phyloP scores from a whole-genome alignment of 1,140 invertebrate species.

The Choristoneura fumiferana region DNA sequence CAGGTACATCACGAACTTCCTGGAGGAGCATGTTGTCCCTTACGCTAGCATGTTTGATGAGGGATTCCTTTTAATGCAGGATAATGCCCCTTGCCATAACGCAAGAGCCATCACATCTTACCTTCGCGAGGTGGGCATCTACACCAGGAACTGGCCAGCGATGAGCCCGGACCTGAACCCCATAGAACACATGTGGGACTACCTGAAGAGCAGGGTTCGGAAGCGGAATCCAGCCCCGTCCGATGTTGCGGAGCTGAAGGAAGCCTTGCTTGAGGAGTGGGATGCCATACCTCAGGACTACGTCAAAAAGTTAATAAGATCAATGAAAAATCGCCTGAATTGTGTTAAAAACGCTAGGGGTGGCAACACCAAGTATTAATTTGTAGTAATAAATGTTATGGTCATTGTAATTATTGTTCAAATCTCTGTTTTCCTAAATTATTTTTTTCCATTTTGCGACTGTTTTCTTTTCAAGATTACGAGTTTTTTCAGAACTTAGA shows the following conservation, averaged over 20 bases:
- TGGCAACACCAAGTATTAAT: no score
- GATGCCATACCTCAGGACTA: background rate
- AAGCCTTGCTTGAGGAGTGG: conserved; percentile 27
- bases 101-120: conserved; percentile 20
- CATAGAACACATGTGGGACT: conserved; percentile 19
- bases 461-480: no score
- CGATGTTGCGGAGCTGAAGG: conserved; percentile 21
- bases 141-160: conserved; percentile 10
- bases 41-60: conserved; percentile 23
- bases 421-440: no score
- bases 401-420: no score
- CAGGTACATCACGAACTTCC: background rate
- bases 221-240: conserved; percentile 6
- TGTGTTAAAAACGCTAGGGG: background rate
- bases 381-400: no score
- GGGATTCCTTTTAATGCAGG: conserved; percentile 28
- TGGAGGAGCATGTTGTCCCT: background rate
- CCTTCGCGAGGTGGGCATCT: conserved; percentile 21
- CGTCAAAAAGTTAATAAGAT: background rate
- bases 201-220: conserved; percentile 15
- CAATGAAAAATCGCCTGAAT: background rate
- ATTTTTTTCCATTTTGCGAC: no score
- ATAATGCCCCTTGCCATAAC: conserved; percentile 28
- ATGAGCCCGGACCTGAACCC: conserved; percentile 14
- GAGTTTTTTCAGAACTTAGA: no score